phyloP scores from a whole-genome alignment of 1,140 invertebrate species.

The Drosophila willistoni region DNA sequence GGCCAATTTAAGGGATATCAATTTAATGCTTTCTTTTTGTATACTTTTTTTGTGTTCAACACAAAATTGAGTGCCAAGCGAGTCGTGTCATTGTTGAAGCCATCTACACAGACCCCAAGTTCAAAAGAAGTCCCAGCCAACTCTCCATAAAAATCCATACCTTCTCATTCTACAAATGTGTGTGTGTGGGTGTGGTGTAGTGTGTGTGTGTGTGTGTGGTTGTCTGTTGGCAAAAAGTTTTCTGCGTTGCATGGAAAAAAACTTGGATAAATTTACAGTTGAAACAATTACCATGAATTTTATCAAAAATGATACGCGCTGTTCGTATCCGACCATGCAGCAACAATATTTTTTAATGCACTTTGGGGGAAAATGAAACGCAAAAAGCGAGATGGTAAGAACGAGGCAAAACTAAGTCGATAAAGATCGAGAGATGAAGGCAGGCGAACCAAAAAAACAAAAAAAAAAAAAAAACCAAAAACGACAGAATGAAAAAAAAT shows the following conservation, averaged over 20 bases:
- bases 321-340: constrained; percentile 81
- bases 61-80: constrained; percentile 49
- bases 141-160: constrained; percentile 56
- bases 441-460: constrained; percentile 2
- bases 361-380: constrained; percentile 79
- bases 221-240: constrained; percentile 59
- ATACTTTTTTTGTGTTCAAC: background rate
- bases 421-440: constrained; percentile 53
- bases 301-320: constrained; percentile 81
- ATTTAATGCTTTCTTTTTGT: background rate
- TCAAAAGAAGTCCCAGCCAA: constrained; percentile 18
- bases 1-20: background rate
- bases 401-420: constrained; percentile 61
- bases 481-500: constrained; percentile 16
- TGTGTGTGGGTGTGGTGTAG: constrained; percentile 18
- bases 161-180: constrained; percentile 16
- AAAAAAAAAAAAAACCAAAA: constrained; percentile 20
- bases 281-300: constrained; percentile 82
- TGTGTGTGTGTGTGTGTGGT: constrained; percentile 27
- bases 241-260: constrained; percentile 79
- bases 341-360: constrained; percentile 82
- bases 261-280: constrained; percentile 82
- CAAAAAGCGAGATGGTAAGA: constrained; percentile 48
- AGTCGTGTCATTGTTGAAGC: constrained; percentile 51
- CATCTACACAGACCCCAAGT: constrained; percentile 41